Base-by-base conservation (phyloP, 2,113 vertebrate genomes). In the Picathartes gymnocephalus region DNA sequence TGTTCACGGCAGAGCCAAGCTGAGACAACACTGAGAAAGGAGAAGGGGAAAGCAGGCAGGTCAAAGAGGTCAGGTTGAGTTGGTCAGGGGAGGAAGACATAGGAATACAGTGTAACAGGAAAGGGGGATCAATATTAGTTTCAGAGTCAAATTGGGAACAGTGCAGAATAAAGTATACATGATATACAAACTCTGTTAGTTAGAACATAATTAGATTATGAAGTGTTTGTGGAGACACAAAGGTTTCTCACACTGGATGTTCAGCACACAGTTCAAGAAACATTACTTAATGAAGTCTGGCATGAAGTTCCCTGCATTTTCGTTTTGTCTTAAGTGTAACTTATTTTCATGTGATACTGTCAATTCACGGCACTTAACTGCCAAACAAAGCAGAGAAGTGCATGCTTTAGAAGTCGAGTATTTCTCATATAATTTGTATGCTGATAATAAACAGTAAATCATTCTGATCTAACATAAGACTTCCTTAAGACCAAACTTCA, bases 1-100 rank as follows among this genome's bases (percentile, higher is more conserved):
- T 99, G 98, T 99, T 99, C 98, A 98, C 97, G 77, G 99, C 99
- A 99, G 99, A 99, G 98, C 99, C 98, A 98, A 99, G 98, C 99
- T 99, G 99, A 98, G 99, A 99, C 98, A 99, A 98, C 98, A 99
- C 99, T 99, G 98, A 95, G 98, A 96, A 95, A 98, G 97, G 97
- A 98, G 95, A 98, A 98, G 95, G 96, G 96, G 97, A 98, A 86
- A 98, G 97, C 97, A 97, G 93, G 97, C 91, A 96, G 91, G 96
- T 97, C 96, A 98, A 24, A 94, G 97, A 95, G 82, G 96, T 94
- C 69, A 92, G 95, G 93, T 92, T 24, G 68, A 95, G 90, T 93
- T 92, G 90, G 96, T 94, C 85, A 48, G 96, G 93, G 96, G 96
- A 97, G 97, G 97, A 96, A 97, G 92, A 96, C 73, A 97, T 13